Evolutionary conservation across 2,113 vertebrate species (phyloP), one percentile per base, ranked within the genome.

Genomic region (Geothlypis trichas): DNA sequence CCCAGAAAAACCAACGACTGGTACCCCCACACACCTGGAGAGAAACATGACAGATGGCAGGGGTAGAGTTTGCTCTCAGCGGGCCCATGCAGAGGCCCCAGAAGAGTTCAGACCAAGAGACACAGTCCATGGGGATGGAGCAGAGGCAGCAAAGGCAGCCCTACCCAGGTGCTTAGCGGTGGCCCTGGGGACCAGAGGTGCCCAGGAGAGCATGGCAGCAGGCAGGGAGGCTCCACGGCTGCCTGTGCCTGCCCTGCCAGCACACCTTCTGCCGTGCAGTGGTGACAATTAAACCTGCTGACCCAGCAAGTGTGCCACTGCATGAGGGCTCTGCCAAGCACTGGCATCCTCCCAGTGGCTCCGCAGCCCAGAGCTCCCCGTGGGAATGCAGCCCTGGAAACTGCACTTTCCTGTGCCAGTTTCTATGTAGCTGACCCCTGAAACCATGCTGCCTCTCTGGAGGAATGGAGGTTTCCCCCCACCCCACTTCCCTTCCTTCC

Each of bases 141-240:
- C n/a, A 15, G 67, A 73, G 49, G 41, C 69, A 93, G 76, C 17
- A 13, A 27, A 61, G 28, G 39, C 42, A 71, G 31, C 33, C 39
- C 14, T 49, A n/a, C 37, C 33, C 67, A 21, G 22, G 30, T 62
- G 49, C 42, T 81, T 9, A 8, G 21, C 0, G 0, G n/a, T 19
- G 52, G n/a, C 57, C 28, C 27, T 35, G 46, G 57, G 57, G 39
- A 76, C 19, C 11, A 16, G 46, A 28, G 3, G 14, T 49, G n/a
- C 41, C 61, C 74, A 61, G 67, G 35, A 33, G 28, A 63, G 31
- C 5, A 0, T 30, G 54, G 62, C 49, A 79, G 52, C 31, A 47
- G 54, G n/a, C 46, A 66, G 68, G 54, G 14, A 30, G 12, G 80
- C 24, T 47, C 73, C 46, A 10, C 12, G 1, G 1, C 59, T 44